Conservation (phyloP, 2,113 vertebrate genomes). For the Tyto alba region DNA sequence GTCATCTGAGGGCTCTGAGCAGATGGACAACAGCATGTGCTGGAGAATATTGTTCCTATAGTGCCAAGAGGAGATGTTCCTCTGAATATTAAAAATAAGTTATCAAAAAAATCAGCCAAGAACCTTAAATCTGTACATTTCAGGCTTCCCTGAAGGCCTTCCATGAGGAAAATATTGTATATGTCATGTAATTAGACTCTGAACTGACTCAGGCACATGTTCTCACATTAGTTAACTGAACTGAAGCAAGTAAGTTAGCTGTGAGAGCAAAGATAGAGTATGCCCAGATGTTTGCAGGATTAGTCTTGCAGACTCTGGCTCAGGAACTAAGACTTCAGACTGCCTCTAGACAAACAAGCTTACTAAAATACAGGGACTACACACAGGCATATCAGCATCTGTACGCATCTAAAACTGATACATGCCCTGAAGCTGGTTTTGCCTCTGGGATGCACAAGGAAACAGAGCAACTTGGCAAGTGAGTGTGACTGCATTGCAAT, state of each 20-base stretch:
- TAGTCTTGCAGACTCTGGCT: not conserved
- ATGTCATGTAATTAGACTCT: not conserved
- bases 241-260: not conserved
- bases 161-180: not conserved
- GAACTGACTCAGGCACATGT: not conserved
- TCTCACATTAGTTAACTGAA: not conserved
- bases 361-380: not conserved
- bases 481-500: not conserved
- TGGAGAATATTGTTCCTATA: not conserved
- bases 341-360: not conserved
- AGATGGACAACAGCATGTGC: not conserved
- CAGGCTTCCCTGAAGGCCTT: not conserved
- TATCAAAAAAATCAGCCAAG: not conserved
- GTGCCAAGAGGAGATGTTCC: not conserved
- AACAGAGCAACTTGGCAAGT: not conserved
- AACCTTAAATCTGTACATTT: not conserved
- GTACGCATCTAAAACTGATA: not conserved
- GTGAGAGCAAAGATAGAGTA: not conserved
- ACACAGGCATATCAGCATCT: not conserved
- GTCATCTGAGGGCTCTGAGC: not conserved
- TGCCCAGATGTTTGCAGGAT: not conserved
- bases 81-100: not conserved
- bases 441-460: not conserved
- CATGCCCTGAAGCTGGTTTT: not conserved
- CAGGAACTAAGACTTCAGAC: not conserved